These are phyloP conservation scores for Eira barbara DNA, from an alignment of 2,113 vertebrate species.

Conservation along the genomic window DNA sequence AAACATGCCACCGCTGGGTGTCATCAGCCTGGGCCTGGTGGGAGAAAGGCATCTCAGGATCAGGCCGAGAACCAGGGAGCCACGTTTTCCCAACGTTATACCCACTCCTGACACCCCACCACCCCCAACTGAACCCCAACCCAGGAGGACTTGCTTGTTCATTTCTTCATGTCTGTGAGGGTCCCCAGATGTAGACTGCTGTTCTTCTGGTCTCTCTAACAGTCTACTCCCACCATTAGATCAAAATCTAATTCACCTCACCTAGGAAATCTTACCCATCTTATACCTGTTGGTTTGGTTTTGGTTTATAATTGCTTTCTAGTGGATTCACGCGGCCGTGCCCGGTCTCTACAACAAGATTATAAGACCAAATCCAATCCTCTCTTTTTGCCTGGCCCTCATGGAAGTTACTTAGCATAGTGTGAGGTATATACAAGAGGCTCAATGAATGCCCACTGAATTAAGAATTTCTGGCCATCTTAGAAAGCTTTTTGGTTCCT, in stretches of 20 bases:
- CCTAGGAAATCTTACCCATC: background rate
- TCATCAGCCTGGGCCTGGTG: constrained; percentile 33
- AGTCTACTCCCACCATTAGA: background rate
- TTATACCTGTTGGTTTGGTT: background rate
- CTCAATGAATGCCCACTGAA: background rate
- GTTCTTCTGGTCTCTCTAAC: background rate
- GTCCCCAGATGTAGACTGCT: background rate
- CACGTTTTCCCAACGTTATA: background rate
- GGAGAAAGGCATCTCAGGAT: background rate
- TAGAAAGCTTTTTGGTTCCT: background rate
- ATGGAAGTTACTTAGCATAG: background rate
- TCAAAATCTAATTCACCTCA: constrained; percentile 12
- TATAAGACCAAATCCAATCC: background rate
- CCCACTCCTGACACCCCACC: background rate
- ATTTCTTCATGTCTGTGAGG: background rate
- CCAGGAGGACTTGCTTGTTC: background rate
- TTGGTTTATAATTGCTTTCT: background rate
- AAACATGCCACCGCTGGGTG: constrained; percentile 27
- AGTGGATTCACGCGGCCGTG: background rate
- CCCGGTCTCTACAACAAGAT: background rate
- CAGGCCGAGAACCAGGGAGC: background rate
- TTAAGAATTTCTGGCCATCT: background rate
- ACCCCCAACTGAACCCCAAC: background rate
- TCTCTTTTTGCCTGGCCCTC: background rate
- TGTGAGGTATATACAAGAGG: background rate